Base-by-base conservation (phyloP, 1,140 invertebrate genomes). In the Acromyrmex echinatior region DNA sequence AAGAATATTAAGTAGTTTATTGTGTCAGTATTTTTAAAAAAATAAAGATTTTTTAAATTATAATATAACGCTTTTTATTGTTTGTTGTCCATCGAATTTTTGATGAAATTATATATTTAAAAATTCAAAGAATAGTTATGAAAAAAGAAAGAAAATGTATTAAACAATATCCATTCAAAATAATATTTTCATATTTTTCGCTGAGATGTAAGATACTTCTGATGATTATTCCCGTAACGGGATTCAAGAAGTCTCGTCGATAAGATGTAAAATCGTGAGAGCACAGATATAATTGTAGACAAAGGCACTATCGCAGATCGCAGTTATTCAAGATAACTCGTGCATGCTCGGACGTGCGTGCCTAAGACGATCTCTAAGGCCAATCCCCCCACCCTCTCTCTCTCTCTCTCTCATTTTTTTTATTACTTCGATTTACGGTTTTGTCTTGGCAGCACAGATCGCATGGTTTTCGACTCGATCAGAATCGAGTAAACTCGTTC, bases 321-420 rank as follows among this genome's bases (percentile, higher is more conserved):
- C n/a, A 66, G 21, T 58, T 18, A 12, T 78, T 89, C 86, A 53
- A 80, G 51, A 56, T 49, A 81, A 78, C 66, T 87, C 60, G 86
- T 35, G 60, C 80, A 89, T 86, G 60, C 76, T 87, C 80, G 56
- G 68, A 89, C 90, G 90, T 91, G 89, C 91, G 80, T 91, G 76
- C 87, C 87, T 78, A 87, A 86, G 68, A 85, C 16, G 65, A 87
- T 92, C 86, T 88, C 70, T 86, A 88, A 90, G 86, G 87, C 65
- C 73, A 53, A 73, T 58, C 68, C 4, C 14, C 0, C 49, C n/a
- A n/a, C n/a, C n/a, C 18, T n/a, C 53, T n/a, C 53, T n/a, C 18
- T 56, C 53, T 56, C 53, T 56, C 7, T 31, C 28, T 31, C 28
- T 31, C 28, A 3, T 0, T 31, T 21, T 78, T 87, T 86, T 87